Evolutionary conservation across 2,888 invertebrate species (phyloP), one percentile per base, ranked within the genome.

Genomic region (Lucinisca nassula): DNA sequence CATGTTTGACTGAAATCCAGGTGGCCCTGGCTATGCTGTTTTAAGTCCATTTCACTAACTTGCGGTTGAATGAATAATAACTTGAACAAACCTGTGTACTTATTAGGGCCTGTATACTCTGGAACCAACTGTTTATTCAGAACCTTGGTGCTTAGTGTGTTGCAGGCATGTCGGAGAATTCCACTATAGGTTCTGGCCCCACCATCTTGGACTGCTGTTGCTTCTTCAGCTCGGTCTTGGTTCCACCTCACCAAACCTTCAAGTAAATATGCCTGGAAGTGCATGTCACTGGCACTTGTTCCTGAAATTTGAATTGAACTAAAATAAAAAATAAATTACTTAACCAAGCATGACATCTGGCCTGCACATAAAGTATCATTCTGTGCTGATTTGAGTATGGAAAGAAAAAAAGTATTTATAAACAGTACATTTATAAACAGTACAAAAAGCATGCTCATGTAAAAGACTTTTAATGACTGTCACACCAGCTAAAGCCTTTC

Each of bases 241-340:
- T 92, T 90, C 91, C 89, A 90, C 40, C 86, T 70, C 0, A 35
- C 30, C 30, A 87, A 51, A 32, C 85, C 88, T 21, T 90, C 91
- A 4, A 91, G 21, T 21, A 90, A 37, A 35, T 88, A 88, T 10
- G 88, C 90, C 58, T 91, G 91, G 76, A 89, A 91, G n/a, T 84
- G 76, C 0, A 74, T 78, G 38, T 80, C 89, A 76, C 77, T 89
- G 12, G 89, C 86, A 45, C 78, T 67, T 17, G 87, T 90, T 37
- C 90, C 91, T 88, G 61, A 55, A 55, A 55, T 40, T 10, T 40
- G 6, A 40, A 10, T 40, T 40, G 14, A 10, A 40, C 40, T n/a
- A 40, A 40, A 40, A 40, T 40, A 40, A 40, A 40, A 40, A n/a
- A n/a, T n/a, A n/a, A n/a, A n/a, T n/a, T n/a, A n/a, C n/a, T n/a